A percentile compares a stretch with the other conserved stretches of the same genome.
Evolutionary conservation across 1,140 invertebrate genomes (phyloP).

Genomic region (Magallana ariakensis): DNA sequence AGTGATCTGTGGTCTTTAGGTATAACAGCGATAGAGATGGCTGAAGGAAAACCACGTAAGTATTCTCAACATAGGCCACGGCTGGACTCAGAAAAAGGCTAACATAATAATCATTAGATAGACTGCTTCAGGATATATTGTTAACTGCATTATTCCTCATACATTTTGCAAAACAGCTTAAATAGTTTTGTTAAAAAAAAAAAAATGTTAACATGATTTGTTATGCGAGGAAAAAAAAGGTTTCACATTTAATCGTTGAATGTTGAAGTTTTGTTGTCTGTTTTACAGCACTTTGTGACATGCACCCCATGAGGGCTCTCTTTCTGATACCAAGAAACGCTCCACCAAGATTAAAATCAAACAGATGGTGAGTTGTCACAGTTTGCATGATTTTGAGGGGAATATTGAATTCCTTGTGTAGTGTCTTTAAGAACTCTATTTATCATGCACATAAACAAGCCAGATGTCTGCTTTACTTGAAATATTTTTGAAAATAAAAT

Average conservation of each 20-base stretch:
- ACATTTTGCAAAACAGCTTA: too few relatives aligned
- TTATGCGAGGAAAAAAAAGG: not conserved
- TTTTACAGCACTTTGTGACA: slow-evolving; percentile 86
- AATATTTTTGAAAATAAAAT: too few relatives aligned
- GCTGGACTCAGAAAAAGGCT: not conserved
- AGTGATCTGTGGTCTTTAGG: slow-evolving; percentile 99
- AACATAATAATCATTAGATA: too few relatives aligned
- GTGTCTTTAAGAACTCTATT: too few relatives aligned
- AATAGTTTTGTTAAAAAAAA: not conserved
- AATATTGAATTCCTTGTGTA: too few relatives aligned
- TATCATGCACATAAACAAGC: too few relatives aligned
- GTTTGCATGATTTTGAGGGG: too few relatives aligned
- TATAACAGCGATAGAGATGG: slow-evolving; percentile 99
- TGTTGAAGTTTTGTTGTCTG: not conserved
- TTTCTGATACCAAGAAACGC: slow-evolving; percentile 99
- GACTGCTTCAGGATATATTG: too few relatives aligned
- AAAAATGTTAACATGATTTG: not conserved
- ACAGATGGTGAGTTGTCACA: slow-evolving; percentile 90
- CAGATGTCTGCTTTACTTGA: too few relatives aligned
- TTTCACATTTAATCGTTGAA: not conserved
- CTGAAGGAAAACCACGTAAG: slow-evolving; percentile 98
- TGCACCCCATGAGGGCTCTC: slow-evolving; percentile 99
- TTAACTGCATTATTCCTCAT: too few relatives aligned
- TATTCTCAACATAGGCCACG: slow-evolving; percentile 33
- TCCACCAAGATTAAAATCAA: slow-evolving; percentile 97